phyloP scores from a whole-genome alignment of 2,113 vertebrate genomes.

The Morphnarchus princeps region DNA sequence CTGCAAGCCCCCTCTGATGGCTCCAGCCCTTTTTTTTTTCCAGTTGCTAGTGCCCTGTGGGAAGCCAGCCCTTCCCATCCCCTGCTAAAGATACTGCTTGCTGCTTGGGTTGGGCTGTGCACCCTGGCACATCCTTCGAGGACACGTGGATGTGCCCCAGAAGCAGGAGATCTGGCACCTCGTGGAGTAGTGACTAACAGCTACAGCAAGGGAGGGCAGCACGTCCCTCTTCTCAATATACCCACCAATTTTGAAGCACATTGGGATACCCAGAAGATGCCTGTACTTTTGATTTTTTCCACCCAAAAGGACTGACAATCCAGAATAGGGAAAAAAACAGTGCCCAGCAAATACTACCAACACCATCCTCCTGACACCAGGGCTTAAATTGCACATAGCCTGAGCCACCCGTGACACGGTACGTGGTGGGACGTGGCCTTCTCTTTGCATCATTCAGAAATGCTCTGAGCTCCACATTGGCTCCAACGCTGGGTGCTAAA shows the following conservation, averaged over 20 bases:
- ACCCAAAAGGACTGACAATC: neutral
- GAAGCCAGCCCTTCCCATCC: neutral
- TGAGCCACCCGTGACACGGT: accelerated
- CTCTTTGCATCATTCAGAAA: neutral
- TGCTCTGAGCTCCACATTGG: neutral
- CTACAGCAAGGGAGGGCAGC: neutral
- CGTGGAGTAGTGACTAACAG: neutral
- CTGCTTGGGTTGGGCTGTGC: neutral
- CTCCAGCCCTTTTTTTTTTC: neutral
- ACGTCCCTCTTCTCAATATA: neutral
- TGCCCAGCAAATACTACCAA: neutral
- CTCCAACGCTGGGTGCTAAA: neutral
- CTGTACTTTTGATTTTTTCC: neutral
- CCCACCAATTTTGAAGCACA: neutral
- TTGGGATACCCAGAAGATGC: neutral
- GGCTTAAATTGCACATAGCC: neutral
- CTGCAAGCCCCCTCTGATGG: neutral
- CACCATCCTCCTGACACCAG: too few relatives aligned
- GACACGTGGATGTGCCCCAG: accelerated
- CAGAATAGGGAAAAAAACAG: neutral
- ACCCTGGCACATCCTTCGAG: neutral
- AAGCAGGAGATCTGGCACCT: neutral
- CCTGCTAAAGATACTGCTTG: neutral
- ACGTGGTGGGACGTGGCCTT: neutral
- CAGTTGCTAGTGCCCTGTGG: neutral